Evolutionary conservation across 2,888 invertebrate species (phyloP).

Genomic region (Lasioglossum figueresi): DNA sequence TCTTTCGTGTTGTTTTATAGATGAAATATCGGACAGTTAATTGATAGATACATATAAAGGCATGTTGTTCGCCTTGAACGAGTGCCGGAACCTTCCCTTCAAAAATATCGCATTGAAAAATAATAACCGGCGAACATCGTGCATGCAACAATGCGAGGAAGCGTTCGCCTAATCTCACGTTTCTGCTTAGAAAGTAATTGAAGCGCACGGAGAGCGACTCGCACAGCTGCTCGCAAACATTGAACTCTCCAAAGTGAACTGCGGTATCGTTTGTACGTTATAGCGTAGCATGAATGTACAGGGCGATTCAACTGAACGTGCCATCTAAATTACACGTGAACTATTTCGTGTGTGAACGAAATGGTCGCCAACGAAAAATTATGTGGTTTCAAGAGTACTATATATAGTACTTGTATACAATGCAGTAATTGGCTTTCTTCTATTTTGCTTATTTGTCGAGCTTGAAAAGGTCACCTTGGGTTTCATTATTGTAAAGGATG

Average conservation of each 20-base stretch:
- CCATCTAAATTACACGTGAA: too few relatives aligned
- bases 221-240: neutral
- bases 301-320: neutral
- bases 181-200: neutral
- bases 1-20: conserved; percentile 63
- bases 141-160: neutral
- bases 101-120: conserved; percentile 38
- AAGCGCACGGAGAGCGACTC: neutral
- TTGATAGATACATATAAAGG: conserved; percentile 42
- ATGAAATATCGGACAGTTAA: conserved; percentile 61
- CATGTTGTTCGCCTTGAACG: conserved; percentile 64
- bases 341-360: too few relatives aligned
- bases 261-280: neutral
- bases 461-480: too few relatives aligned
- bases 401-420: too few relatives aligned
- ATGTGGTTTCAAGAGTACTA: too few relatives aligned
- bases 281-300: neutral
- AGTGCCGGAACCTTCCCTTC: conserved; percentile 48
- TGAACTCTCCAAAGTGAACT: neutral
- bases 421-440: too few relatives aligned
- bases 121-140: too few relatives aligned
- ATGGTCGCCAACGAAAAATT: too few relatives aligned
- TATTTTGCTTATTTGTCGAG: too few relatives aligned
- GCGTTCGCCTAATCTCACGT: neutral
- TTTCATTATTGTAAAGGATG: too few relatives aligned